Conservation (phyloP, 2,888 invertebrate genomes). For the Dryococelus australis region DNA sequence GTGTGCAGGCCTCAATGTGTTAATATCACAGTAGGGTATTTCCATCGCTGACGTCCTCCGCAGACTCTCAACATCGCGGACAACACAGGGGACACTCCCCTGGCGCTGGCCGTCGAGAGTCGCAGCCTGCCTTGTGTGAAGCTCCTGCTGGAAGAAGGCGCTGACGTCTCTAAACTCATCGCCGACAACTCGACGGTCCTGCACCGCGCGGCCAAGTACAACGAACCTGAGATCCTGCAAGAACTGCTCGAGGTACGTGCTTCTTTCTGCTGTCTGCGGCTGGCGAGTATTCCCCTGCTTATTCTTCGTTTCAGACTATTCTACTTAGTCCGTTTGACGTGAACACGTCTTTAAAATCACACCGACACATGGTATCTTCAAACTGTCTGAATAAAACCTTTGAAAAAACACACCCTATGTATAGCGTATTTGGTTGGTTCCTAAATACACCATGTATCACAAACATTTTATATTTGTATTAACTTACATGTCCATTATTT, state of each 20-base stretch:
- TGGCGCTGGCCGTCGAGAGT: constrained; percentile 60
- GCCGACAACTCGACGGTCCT: constrained; percentile 64
- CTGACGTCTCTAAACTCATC: constrained; percentile 59
- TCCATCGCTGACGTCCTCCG: background rate
- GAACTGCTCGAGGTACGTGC: constrained; percentile 56
- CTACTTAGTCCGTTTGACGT: too few species aligned
- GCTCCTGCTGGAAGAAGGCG: constrained; percentile 61
- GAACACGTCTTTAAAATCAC: too few species aligned
- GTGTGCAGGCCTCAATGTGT: too few species aligned
- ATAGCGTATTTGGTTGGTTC: too few species aligned
- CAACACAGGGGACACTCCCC: constrained; percentile 61
- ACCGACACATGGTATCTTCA: too few species aligned
- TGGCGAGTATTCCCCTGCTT: constrained; percentile 43
- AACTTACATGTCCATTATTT: too few species aligned
- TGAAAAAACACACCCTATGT: too few species aligned
- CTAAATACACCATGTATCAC: too few species aligned
- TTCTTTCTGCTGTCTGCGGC: constrained; percentile 53
- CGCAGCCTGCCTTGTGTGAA: constrained; percentile 60
- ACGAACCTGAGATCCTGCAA: constrained; percentile 64
- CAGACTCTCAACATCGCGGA: constrained; percentile 58
- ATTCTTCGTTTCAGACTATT: too few species aligned
- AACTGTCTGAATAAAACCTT: too few species aligned
- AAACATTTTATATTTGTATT: too few species aligned
- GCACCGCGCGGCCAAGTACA: constrained; percentile 67
- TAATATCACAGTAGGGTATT: too few species aligned